Evolutionary conservation across 1,140 invertebrate species (phyloP), one percentile per base, ranked within the genome.

Genomic region (Vollenhovia emeryi): DNA sequence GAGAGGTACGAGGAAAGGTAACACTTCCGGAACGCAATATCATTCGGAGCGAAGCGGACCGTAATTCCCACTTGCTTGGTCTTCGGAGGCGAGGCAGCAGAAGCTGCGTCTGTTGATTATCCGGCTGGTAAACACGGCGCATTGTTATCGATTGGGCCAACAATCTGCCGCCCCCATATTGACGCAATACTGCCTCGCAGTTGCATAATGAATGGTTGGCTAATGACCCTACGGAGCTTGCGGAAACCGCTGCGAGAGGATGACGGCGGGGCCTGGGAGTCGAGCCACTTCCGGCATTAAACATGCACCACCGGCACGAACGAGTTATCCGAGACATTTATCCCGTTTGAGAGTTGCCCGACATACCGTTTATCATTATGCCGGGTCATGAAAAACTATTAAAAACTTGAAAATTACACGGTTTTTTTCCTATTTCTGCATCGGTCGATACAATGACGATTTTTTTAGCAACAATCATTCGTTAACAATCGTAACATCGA

Each of bases 201-300:
- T 92, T 93, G 92, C 92, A 93, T 93, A 93, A 93, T 93, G 92
- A 93, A 93, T 93, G 92, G 92, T 92, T 92, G 89, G 92, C 92
- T 93, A 93, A 93, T 93, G 92, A 93, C 92, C 92, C 92, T 91
- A 92, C 92, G 91, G 92, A 92, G 92, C 90, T 93, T 93, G 92
- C 92, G 92, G 92, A 91, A 93, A 93, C 92, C 91, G 88, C 91
- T 93, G 87, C 87, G 48, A 90, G 92, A 91, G 90, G 85, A 89
- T 87, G 89, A 84, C 78, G 88, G 66, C 27, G 78, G 64, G 86
- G 74, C 86, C 78, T 88, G 74, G 74, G 89, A 87, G 89, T 89
- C 89, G 89, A 89, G 90, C 92, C 89, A 91, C 91, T 93, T 93
- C 92, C 92, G 92, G 89, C 91, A 93, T 93, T 89, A 93, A 93